These are phyloP conservation scores for Lasioglossum marginatum DNA, from an alignment of 2,888 invertebrate genomes.

Conservation along the genomic window DNA sequence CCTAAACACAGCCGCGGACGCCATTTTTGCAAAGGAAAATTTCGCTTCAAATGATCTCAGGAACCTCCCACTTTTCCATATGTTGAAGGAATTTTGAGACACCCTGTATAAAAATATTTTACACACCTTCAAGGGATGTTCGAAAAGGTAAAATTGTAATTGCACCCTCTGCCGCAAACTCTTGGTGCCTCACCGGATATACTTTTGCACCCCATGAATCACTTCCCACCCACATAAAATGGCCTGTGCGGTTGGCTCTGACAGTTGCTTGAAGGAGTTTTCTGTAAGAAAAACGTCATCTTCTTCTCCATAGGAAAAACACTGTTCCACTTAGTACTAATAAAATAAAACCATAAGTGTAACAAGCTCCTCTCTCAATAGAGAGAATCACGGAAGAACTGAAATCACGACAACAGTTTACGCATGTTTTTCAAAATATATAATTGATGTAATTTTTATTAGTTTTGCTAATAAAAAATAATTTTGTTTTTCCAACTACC, in stretches of 20 bases:
- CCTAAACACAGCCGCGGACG: no score
- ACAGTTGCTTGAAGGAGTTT: slow-evolving; percentile 87
- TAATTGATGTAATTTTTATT: no score
- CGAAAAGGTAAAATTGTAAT: slow-evolving; percentile 88
- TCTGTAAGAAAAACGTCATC: slow-evolving; percentile 78
- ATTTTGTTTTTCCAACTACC: no score
- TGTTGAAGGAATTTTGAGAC: no score
- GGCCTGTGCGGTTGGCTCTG: slow-evolving; percentile 86
- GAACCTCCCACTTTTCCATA: no score
- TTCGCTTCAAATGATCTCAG: no score
- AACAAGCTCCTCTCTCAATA: not conserved
- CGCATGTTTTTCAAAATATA: no score
- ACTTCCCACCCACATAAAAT: slow-evolving; percentile 90
- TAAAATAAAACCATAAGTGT: not conserved
- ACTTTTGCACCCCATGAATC: slow-evolving; percentile 90
- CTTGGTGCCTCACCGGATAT: slow-evolving; percentile 87
- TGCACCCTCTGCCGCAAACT: slow-evolving; percentile 87
- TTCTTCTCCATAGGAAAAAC: not conserved
- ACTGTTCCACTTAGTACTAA: not conserved
- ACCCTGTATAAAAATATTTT: no score
- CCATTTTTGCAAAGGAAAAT: no score
- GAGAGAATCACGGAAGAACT: no score
- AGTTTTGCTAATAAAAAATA: no score
- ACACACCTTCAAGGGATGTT: slow-evolving; percentile 85
- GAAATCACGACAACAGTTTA: no score